phyloP scores from a whole-genome alignment of 2,797 vertebrate genomes.

The Neosalanx taihuensis region DNA sequence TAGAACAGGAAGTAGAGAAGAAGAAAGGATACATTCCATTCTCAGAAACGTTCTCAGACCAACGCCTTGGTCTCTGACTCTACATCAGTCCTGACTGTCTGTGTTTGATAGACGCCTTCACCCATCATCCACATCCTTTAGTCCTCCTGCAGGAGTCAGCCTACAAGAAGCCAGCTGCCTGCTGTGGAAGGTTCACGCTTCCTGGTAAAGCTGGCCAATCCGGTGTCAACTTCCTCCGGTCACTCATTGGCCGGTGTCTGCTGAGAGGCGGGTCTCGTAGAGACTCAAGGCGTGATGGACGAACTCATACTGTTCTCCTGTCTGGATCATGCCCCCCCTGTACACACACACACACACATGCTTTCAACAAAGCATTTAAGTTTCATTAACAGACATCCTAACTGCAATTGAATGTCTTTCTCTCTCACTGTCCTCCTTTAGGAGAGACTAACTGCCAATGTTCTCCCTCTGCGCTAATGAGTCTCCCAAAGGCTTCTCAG shows the following conservation, averaged over 20 bases:
- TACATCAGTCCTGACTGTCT: slow-evolving; percentile 30
- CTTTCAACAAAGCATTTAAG: too few relatives aligned
- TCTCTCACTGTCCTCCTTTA: background rate
- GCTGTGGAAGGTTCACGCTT: slow-evolving; percentile 47
- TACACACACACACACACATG: slow-evolving; percentile 27
- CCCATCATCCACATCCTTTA: slow-evolving; percentile 29
- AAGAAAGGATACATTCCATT: slow-evolving; percentile 72
- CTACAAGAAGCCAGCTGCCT: slow-evolving; percentile 10
- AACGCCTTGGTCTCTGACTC: slow-evolving; percentile 37
- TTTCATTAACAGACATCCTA: too few relatives aligned
- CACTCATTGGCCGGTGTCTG: slow-evolving; percentile 81
- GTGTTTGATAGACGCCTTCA: background rate
- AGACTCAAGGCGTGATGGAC: slow-evolving; percentile 92
- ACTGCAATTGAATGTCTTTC: background rate
- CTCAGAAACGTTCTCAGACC: slow-evolving; percentile 56
- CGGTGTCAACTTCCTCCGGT: slow-evolving; percentile 9
- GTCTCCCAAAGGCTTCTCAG: too few relatives aligned
- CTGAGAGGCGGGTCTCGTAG: slow-evolving; percentile 82
- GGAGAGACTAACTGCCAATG: too few relatives aligned
- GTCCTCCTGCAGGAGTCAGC: slow-evolving; percentile 39
- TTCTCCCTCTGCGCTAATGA: too few relatives aligned
- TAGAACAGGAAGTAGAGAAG: slow-evolving; percentile 31
- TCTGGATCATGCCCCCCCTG: slow-evolving; percentile 98
- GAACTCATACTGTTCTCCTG: slow-evolving; percentile 95
- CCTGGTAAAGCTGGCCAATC: slow-evolving; percentile 16